Base-by-base conservation (phyloP, 2,888 invertebrate genomes). In the Pyrocoelia pectoralis region DNA sequence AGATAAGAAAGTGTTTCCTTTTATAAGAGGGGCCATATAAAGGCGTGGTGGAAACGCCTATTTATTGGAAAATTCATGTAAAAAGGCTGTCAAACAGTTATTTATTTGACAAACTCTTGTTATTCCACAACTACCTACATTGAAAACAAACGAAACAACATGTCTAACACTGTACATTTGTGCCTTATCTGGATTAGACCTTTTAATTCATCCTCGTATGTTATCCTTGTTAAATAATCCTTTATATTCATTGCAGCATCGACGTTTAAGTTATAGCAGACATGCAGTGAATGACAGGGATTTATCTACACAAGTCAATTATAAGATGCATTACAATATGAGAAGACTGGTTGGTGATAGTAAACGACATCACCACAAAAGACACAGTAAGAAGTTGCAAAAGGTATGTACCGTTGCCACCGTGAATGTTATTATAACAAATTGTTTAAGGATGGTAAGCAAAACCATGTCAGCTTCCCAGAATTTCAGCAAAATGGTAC, bases 241-340 rank as follows among this genome's bases (percentile, higher is more conserved):
- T n/a, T n/a, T n/a, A n/a, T n/a, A n/a, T n/a, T n/a, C n/a, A 69
- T 83, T 84, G 65, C 85, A 95, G 94, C 94, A 94, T 81, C 93
- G 95, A 59, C 88, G 94, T 58, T 84, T 95, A 73, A 94, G 94
- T 83, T 95, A 95, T 85, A 94, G 94, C 79, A 87, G 95, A 56
- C 95, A 95, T 79, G 93, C 95, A 38, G 94, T 95, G 54, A 92
- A 94, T 79, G 95, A 95, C 79, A 86, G 91, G 63, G 95, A 95
- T 83, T 85, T 95, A 69, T 90, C 92, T 61, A 94, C 92, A 38
- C 93, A 93, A 85, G 86, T 88, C 77, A 94, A 93, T 85, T 94
- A 95, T 82, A 91, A 91, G 81, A 92, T 93, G 82, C 94, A 94
- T 81, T 92, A 93, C 89, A 95, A 95, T 78, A 94, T 94, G 78